Base-by-base conservation (phyloP, 2,797 vertebrate genomes). In the Helostoma temminkii region DNA sequence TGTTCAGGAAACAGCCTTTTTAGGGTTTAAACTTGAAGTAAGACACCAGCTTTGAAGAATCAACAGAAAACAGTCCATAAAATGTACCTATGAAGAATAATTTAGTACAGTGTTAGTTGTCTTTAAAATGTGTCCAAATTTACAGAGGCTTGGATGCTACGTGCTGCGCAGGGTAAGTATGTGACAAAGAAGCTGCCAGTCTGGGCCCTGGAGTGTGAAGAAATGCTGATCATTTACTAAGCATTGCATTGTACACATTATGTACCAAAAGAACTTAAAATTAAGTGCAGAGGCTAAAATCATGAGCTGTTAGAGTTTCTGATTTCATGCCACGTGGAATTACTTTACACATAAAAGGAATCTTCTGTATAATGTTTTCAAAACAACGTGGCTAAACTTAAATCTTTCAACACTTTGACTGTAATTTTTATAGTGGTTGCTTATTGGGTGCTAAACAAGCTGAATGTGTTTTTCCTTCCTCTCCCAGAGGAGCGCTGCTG, bases 401-500 rank as follows among this genome's bases (percentile, higher is more conserved):
- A 47, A 11, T 4, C 11, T n/a, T 26, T 53, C 9, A 52, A 2
- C 41, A 3, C 41, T 34, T 50, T 50, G 3, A 8, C 11, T 24
- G 2, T 19, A 19, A 30, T 58, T 12, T 41, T 37, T 47, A 8
- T 21, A 28, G 53, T 12, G 2, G 2, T 12, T 9, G 3, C 6
- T 25, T 2, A 4, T 39, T 9, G 18, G 61, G 42, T 26, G 18
- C 11, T 3, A 46, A 83, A 80, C 58, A 16, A 6, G 21, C 25
- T 83, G 39, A 76, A 62, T 78, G 32, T 66, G 19, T 86, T 21
- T 88, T 48, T 81, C n/a, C 14, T 61, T 71, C 49, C 0, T 65
- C 73, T 16, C 9, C 25, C 82, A 92, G 91, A 84, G 59, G 66
- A 80, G 24, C 1, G 8, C 52, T 2, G 57, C 71, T 16, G 50